These are phyloP conservation scores for human (Homo sapiens) DNA, from an alignment of 2,113 vertebrate genomes.

Conservation along the genomic window GRCh38 chr5:68842001-68842500, in stretches of 20 bases:
- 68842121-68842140: neutral
- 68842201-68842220: constrained; percentile 16
- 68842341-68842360: neutral
- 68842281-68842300: constrained; percentile 26
- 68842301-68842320: neutral
- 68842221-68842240: constrained; percentile 19
- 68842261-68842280: neutral
- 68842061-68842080: neutral
- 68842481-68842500: neutral
- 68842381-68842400: neutral
- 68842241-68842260: neutral
- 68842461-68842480: neutral
- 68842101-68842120: neutral
- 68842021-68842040: no score
- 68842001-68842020: no score
- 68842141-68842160: neutral
- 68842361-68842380: neutral
- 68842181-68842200: neutral
- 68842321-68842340: neutral
- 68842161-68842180: neutral
- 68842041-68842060: neutral
- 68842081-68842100: neutral
- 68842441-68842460: neutral
- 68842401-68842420: constrained; percentile 9
- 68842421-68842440: constrained; percentile 13